These are phyloP conservation scores for Drosophila parabipectinata DNA, from an alignment of 1,140 invertebrate species.

Conservation along the genomic window DNA sequence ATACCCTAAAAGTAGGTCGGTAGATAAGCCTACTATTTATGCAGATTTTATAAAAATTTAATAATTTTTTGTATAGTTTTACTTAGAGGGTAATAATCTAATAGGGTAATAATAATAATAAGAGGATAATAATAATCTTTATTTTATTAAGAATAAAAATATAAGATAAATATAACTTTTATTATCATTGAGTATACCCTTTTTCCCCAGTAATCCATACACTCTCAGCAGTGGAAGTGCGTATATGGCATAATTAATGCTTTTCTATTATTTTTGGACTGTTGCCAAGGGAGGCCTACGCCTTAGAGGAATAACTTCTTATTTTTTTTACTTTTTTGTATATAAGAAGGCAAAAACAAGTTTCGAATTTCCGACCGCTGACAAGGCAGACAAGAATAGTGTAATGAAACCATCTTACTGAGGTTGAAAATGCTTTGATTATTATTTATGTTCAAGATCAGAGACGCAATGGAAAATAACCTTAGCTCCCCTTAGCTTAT, in stretches of 20 bases:
- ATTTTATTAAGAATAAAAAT: too few species aligned
- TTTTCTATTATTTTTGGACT: constrained; percentile 45
- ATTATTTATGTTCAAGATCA: constrained; percentile 37
- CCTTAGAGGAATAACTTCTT: constrained; percentile 27
- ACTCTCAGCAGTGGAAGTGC: constrained; percentile 3
- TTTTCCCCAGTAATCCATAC: not conserved
- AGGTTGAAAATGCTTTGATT: constrained; percentile 59
- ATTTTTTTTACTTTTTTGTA: constrained; percentile 24
- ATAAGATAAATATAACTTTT: too few species aligned
- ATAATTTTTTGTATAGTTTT: not conserved
- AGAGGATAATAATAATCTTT: too few species aligned
- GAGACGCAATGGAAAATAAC: constrained; percentile 66
- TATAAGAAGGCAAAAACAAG: constrained; percentile 56
- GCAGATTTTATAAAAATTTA: not conserved
- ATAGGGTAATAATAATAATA: too few species aligned
- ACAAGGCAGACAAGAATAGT: constrained; percentile 39
- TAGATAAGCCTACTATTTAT: not conserved
- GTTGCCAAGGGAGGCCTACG: constrained; percentile 58
- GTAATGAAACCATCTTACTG: constrained; percentile 64
- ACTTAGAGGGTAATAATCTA: too few species aligned
- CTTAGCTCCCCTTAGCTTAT: constrained; percentile 8
- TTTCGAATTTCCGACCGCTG: constrained; percentile 57
- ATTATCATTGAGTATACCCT: not conserved
- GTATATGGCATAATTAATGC: constrained; percentile 49
- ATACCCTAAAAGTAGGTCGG: constrained; percentile 18